Conservation (phyloP, 2,888 invertebrate species). For the Aethes cnicana region DNA sequence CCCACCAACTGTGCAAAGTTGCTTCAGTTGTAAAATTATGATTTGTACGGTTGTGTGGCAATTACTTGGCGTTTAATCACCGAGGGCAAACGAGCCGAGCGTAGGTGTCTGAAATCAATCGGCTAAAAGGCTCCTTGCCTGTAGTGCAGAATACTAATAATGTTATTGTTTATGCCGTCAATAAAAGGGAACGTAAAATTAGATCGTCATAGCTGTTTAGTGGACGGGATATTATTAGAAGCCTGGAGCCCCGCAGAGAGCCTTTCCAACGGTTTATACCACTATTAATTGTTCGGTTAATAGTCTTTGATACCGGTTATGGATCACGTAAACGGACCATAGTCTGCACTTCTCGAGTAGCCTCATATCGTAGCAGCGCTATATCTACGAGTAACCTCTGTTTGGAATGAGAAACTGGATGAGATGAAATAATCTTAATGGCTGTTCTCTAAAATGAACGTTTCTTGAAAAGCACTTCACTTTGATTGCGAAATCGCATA, state of each 20-base stretch:
- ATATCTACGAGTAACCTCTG: too few relatives aligned
- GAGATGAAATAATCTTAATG: too few relatives aligned
- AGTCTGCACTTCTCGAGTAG: slow-evolving; percentile 9
- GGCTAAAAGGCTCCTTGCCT: slow-evolving; percentile 21
- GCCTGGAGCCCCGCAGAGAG: slow-evolving; percentile 16
- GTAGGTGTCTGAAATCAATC: slow-evolving; percentile 26
- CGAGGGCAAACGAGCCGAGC: slow-evolving; percentile 1
- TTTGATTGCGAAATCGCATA: background rate
- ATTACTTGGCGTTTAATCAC: slow-evolving; percentile 4
- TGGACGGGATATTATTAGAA: slow-evolving; percentile 5
- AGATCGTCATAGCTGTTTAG: slow-evolving; percentile 36
- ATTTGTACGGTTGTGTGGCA: background rate
- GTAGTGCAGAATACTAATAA: slow-evolving; percentile 27
- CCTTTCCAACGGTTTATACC: slow-evolving; percentile 21
- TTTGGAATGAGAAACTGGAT: too few relatives aligned
- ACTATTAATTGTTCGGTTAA: slow-evolving; percentile 28
- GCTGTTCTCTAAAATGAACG: background rate
- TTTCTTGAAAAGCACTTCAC: background rate
- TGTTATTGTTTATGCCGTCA: slow-evolving; percentile 44
- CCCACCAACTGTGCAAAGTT: slow-evolving; percentile 3
- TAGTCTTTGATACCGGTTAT: slow-evolving; percentile 22
- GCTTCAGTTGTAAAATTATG: slow-evolving; percentile 13
- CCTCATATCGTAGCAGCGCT: background rate
- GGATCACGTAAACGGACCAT: slow-evolving; percentile 7
- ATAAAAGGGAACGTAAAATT: slow-evolving; percentile 48